Conservation (phyloP, 2,888 invertebrate species). For the Sceliomorpha sp. region DNA sequence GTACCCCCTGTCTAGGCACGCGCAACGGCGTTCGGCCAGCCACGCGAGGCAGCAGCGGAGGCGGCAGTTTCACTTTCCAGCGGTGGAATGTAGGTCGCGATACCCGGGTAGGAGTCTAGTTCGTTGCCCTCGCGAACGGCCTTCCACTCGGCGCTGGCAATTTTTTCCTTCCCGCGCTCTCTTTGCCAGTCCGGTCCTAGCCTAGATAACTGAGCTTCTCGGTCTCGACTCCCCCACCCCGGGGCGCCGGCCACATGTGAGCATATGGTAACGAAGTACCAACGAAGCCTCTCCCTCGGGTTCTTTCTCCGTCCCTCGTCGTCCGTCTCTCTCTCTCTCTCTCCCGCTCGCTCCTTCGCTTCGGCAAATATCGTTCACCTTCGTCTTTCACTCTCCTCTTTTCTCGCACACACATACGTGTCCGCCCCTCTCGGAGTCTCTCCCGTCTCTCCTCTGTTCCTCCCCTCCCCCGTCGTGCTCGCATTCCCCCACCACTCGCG, state of each 20-base stretch:
- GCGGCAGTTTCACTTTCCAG: slow-evolving; percentile 80
- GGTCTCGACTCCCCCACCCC: slow-evolving; percentile 42
- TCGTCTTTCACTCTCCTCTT: slow-evolving; percentile 6
- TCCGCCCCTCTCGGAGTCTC: not conserved
- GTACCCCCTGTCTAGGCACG: slow-evolving; percentile 40
- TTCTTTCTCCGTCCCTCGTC: not conserved
- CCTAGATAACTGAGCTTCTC: slow-evolving; percentile 52
- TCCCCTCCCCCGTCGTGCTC: slow-evolving; percentile 29
- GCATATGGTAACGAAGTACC: not conserved
- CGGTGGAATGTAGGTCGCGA: slow-evolving; percentile 80
- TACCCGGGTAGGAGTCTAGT: slow-evolving; percentile 82
- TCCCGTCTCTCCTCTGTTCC: not conserved
- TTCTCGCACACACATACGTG: slow-evolving; percentile 9
- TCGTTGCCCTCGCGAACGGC: slow-evolving; percentile 83
- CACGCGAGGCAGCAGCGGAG: slow-evolving; percentile 64
- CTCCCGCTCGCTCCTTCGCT: slow-evolving; percentile 13
- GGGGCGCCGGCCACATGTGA: not conserved
- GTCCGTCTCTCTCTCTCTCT: slow-evolving; percentile 1
- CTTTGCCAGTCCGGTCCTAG: slow-evolving; percentile 56
- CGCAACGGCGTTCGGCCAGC: slow-evolving; percentile 38
- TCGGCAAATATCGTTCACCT: slow-evolving; percentile 5
- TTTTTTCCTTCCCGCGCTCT: slow-evolving; percentile 62
- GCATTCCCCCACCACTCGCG: slow-evolving; percentile 51
- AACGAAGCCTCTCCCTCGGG: slow-evolving; percentile 1
- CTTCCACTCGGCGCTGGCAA: slow-evolving; percentile 81